Evolutionary conservation across 2,888 invertebrate species (phyloP).

Genomic region (Drosophila kuntzei): DNA sequence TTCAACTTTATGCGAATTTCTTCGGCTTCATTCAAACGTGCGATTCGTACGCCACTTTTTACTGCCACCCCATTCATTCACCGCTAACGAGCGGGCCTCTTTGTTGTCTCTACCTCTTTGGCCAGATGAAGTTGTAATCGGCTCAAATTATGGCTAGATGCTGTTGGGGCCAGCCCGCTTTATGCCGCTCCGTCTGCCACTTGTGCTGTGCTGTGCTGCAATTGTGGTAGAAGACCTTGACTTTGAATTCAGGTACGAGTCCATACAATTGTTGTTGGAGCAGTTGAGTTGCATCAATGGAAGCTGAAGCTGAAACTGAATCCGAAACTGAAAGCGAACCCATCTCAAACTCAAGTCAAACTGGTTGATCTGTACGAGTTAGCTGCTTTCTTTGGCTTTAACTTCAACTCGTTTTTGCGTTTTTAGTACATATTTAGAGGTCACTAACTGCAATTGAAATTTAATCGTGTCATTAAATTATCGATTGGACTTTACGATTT

Average conservation of each 20-base stretch:
- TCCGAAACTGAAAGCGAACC: conserved; percentile 19
- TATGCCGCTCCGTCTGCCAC: conserved; percentile 26
- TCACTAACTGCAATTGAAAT: conserved; percentile 35
- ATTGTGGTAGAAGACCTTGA: conserved; percentile 70
- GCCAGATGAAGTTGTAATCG: conserved; percentile 64
- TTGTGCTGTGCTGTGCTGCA: conserved; percentile 23
- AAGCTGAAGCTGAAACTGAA: conserved; percentile 31
- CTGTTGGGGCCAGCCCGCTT: conserved; percentile 32
- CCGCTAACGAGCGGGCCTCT: conserved; percentile 10
- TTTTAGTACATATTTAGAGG: conserved; percentile 23
- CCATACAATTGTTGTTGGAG: conserved; percentile 19
- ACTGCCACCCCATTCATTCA: conserved; percentile 9
- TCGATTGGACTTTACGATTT: conserved; percentile 3
- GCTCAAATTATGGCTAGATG: conserved; percentile 69
- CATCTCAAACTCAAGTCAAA: conserved; percentile 31
- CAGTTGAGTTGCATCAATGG: conserved; percentile 49
- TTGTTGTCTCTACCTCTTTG: conserved; percentile 8
- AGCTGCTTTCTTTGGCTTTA: conserved; percentile 58
- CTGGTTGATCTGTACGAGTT: conserved; percentile 53
- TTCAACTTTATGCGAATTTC: conserved; percentile 34
- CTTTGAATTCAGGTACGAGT: conserved; percentile 64
- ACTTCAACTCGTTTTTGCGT: conserved; percentile 17
- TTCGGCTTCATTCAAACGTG: conserved; percentile 37
- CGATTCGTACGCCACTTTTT: conserved; percentile 11
- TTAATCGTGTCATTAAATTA: conserved; percentile 25